These are phyloP conservation scores for Pilophorus perplexus DNA, from an alignment of 2,888 invertebrate species.

Conservation along the genomic window DNA sequence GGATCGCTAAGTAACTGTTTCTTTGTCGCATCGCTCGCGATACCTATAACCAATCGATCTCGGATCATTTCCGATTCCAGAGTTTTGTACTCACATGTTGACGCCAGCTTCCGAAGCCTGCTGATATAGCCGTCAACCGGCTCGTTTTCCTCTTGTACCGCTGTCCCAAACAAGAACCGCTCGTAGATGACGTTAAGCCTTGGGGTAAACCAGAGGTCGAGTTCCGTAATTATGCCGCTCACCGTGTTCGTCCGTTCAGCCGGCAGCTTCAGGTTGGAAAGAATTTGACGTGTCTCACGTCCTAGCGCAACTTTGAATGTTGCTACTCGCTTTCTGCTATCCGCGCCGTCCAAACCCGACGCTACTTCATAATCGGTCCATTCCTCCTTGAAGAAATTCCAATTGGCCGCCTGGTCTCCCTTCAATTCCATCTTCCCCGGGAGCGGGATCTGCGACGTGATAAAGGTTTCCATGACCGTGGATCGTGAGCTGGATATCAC, in stretches of 20 bases:
- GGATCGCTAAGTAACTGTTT: slow-evolving; percentile 4
- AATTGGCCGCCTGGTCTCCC: slow-evolving; percentile 3
- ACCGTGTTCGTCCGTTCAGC: neutral
- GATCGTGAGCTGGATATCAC: neutral
- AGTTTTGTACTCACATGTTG: slow-evolving; percentile 6
- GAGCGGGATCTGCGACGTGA: neutral
- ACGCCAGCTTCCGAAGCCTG: neutral
- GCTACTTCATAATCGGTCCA: slow-evolving; percentile 8
- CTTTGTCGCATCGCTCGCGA: slow-evolving; percentile 5
- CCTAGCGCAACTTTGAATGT: slow-evolving; percentile 21
- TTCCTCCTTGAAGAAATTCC: slow-evolving; percentile 14
- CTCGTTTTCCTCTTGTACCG: slow-evolving; percentile 16
- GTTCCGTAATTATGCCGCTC: neutral
- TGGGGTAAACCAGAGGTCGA: slow-evolving; percentile 17
- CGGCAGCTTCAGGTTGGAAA: slow-evolving; percentile 9
- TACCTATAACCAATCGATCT: slow-evolving; percentile 7
- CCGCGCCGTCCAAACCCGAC: neutral
- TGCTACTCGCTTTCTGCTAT: neutral
- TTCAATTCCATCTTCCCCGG: slow-evolving; percentile 4
- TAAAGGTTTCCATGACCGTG: neutral
- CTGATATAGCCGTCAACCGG: neutral
- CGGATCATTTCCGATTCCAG: slow-evolving; percentile 14
- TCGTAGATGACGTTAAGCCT: slow-evolving; percentile 26
- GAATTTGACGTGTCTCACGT: slow-evolving; percentile 17
- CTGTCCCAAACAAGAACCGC: slow-evolving; percentile 23